These are phyloP conservation scores for Drosophila neonasuta DNA, from an alignment of 2,888 invertebrate genomes.

Conservation along the genomic window DNA sequence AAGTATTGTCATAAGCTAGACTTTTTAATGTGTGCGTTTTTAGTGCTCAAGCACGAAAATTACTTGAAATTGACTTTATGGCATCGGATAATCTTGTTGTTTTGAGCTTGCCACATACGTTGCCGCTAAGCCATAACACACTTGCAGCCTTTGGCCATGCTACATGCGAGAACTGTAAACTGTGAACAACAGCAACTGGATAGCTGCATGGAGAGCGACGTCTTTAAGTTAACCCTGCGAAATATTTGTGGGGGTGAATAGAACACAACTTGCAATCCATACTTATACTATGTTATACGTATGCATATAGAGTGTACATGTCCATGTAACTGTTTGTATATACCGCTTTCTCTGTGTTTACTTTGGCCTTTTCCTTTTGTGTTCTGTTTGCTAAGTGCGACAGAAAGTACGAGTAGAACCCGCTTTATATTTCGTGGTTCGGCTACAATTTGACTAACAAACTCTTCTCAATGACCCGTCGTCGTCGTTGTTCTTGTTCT, in stretches of 20 bases:
- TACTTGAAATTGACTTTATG: constrained; percentile 1
- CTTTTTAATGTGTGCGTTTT: background rate
- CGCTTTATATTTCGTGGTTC: constrained; percentile 29
- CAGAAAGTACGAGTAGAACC: constrained; percentile 22
- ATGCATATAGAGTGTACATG: constrained; percentile 5
- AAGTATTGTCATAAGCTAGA: background rate
- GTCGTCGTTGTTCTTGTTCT: background rate
- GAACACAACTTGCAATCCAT: constrained; percentile 24
- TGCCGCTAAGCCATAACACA: background rate
- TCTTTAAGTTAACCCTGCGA: constrained; percentile 14
- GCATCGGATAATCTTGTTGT: background rate
- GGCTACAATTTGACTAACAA: constrained; percentile 45
- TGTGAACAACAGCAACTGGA: background rate
- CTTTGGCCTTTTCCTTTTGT: constrained; percentile 56
- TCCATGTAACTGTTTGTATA: constrained; percentile 1
- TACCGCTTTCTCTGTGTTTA: constrained; percentile 42
- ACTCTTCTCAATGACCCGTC: constrained; percentile 51
- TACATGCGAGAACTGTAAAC: background rate
- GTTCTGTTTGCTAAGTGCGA: constrained; percentile 55
- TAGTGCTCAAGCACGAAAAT: background rate
- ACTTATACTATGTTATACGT: constrained; percentile 14
- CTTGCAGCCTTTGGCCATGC: background rate
- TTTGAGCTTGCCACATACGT: background rate
- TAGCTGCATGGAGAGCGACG: constrained; percentile 5
- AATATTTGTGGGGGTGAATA: background rate